phyloP scores from a whole-genome alignment of 2,888 invertebrate genomes.

The Mechanitis messenoides region DNA sequence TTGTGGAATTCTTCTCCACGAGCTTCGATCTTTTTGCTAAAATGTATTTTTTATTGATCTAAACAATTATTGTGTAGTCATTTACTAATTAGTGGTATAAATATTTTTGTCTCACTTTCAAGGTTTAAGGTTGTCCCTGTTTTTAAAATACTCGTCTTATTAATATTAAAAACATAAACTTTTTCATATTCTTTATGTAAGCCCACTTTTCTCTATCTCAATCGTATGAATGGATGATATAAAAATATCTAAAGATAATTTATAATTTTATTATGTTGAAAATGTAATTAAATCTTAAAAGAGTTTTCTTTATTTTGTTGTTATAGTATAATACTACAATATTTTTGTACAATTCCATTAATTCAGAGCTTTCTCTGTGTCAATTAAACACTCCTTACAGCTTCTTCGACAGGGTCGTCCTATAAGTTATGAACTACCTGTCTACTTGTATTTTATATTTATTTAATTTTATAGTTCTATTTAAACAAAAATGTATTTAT shows the following conservation, averaged over 20 bases:
- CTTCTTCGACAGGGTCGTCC: constrained; percentile 25
- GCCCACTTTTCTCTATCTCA: neutral
- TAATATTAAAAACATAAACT: constrained; percentile 1
- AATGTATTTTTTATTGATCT: constrained; percentile 14
- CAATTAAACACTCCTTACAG: constrained; percentile 23
- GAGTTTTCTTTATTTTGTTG: constrained; percentile 13
- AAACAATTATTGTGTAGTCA: neutral
- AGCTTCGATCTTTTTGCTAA: constrained; percentile 28
- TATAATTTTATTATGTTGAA: too few relatives aligned
- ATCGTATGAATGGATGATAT: neutral
- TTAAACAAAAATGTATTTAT: neutral
- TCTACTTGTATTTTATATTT: constrained; percentile 3
- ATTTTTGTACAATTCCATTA: constrained; percentile 14
- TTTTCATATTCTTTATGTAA: neutral
- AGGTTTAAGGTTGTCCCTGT: constrained; percentile 42
- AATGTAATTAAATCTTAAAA: neutral
- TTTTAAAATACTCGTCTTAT: constrained; percentile 12
- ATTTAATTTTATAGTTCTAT: neutral
- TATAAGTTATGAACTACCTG: neutral
- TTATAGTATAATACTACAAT: constrained; percentile 4
- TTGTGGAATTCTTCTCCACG: constrained; percentile 44
- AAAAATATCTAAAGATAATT: neutral
- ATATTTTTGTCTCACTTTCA: constrained; percentile 56
- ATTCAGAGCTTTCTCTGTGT: constrained; percentile 27
- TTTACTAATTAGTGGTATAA: constrained; percentile 11